Percentiles rank a stretch among this genome's conserved stretches.
Conservation (phyloP, 2,888 invertebrate species). For the Ormia ochracea region DNA sequence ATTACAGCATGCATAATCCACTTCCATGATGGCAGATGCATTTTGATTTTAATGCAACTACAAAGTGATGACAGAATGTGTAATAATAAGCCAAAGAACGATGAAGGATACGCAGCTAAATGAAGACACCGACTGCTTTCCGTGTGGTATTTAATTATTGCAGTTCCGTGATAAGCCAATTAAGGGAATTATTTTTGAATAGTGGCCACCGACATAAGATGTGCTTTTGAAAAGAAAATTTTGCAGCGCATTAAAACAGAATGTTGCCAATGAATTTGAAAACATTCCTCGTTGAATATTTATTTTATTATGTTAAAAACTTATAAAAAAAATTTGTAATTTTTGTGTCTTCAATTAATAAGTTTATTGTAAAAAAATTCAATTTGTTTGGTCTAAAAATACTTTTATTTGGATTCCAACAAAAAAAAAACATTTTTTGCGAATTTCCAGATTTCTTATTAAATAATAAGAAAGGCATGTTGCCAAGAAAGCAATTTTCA, state of each 20-base stretch:
- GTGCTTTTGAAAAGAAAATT: background rate
- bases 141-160: slow-evolving; percentile 34
- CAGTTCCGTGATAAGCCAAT: slow-evolving; percentile 40
- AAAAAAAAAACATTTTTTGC: too few relatives aligned
- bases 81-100: background rate
- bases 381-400: too few relatives aligned
- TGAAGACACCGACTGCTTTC: slow-evolving; percentile 23
- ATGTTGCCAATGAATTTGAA: too few relatives aligned
- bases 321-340: too few relatives aligned
- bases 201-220: background rate
- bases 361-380: too few relatives aligned
- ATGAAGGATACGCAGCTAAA: background rate
- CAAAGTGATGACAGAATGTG: background rate
- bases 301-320: too few relatives aligned
- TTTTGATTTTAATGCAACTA: slow-evolving; percentile 18
- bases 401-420: too few relatives aligned
- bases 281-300: too few relatives aligned
- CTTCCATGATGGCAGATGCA: background rate
- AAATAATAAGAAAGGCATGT: too few relatives aligned
- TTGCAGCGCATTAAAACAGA: background rate
- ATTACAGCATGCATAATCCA: slow-evolving; percentile 26
- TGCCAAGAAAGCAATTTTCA: too few relatives aligned
- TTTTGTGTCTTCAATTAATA: too few relatives aligned
- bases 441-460: too few relatives aligned
- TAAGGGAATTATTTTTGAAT: slow-evolving; percentile 42